phyloP scores from a whole-genome alignment of 2,113 vertebrate species.

The Corvus moneduloides region DNA sequence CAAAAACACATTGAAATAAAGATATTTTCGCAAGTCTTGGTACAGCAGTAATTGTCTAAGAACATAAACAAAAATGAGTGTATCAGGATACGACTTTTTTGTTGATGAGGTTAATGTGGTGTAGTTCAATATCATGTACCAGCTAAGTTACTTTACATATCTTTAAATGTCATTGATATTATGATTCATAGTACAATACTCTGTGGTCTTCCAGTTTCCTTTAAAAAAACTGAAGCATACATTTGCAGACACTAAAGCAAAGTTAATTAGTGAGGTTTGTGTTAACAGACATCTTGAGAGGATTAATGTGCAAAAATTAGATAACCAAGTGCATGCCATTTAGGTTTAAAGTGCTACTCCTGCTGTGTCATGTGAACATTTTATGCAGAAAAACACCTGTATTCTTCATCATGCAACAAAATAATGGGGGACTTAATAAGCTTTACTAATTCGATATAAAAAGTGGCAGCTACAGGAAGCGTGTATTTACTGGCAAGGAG shows the following conservation, averaged over 20 bases:
- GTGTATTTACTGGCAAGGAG: not conserved
- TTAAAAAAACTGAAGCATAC: conserved; percentile 1
- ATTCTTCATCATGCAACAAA: not conserved
- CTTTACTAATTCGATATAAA: not conserved
- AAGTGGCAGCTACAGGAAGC: not conserved
- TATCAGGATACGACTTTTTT: not conserved
- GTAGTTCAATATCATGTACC: not conserved
- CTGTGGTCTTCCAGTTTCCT: not conserved
- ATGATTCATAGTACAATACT: not conserved
- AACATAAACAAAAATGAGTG: not conserved
- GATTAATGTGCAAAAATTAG: conserved; percentile 44
- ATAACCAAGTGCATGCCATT: not conserved
- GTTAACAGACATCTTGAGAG: conserved; percentile 31
- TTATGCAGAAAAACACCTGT: conserved; percentile 25
- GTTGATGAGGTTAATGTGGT: not conserved
- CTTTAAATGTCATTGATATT: not conserved
- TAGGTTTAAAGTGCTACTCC: conserved; percentile 37
- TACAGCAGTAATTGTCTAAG: not conserved
- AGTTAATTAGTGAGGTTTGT: conserved; percentile 47
- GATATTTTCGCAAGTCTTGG: not conserved
- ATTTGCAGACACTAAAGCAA: not conserved
- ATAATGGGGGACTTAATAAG: conserved; percentile 22
- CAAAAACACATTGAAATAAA: not conserved
- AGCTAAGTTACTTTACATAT: not conserved
- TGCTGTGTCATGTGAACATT: conserved; percentile 30